Evolutionary conservation across 1,140 invertebrate genomes (phyloP), one percentile per base, ranked within the genome.

Genomic region (Drosophila lowei): DNA sequence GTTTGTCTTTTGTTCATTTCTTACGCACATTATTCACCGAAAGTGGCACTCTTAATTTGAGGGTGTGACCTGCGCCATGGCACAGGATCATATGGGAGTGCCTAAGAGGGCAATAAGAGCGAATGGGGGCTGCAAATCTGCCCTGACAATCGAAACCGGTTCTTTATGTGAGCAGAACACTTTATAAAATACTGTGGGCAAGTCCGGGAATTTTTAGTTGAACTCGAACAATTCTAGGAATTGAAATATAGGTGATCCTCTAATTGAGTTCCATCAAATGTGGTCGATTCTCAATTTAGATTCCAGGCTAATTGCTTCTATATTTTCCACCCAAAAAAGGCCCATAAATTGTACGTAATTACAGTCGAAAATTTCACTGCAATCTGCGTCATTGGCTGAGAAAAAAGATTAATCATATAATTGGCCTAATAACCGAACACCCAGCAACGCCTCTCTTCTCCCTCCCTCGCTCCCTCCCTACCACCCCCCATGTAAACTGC

Each of bases 1-100:
- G 49, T 72, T 78, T 59, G 62, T 61, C 30, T 80, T 64, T 60
- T 42, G 38, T 46, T 42, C 53, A 55, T 53, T 63, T 65, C 54
- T 53, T 53, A 56, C 42, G 62, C 79, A 68, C 79, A 85, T 85
- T 85, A 85, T 44, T 84, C 76, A 79, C 61, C 53, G 57, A 85
- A 85, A 85, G 80, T 85, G 79, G 79, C 79, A 79, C 80, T 38
- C 59, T 64, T 84, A 85, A 85, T 84, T 85, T 62, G 77, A 76
- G 79, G 79, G 79, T 84, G 79, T 79, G 80, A 79, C 79, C 68
- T 63, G 79, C 59, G 55, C 78, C 79, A 66, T 9, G 30, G 52
- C 53, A 47, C 72, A 74, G 67, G 72, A 77, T 77, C 71, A 60
- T 49, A 72, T 72, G 75, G 75, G 75, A 47, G 75, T 78, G 75